Conservation (phyloP, 2,797 vertebrate species). For the Bradypus variegatus region DNA sequence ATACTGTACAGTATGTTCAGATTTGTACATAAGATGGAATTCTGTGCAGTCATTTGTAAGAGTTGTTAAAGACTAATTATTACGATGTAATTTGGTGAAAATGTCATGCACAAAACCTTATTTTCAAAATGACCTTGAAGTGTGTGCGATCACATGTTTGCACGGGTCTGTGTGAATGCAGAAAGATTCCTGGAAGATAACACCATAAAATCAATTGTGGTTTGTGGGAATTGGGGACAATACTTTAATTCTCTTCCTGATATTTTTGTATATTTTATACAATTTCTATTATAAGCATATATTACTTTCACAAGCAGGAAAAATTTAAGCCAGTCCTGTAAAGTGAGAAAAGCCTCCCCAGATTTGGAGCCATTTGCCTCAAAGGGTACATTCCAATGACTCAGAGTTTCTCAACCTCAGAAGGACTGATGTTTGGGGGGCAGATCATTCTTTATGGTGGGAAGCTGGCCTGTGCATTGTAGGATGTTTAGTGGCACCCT, state of each 20-base stretch:
- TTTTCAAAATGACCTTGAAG: neutral
- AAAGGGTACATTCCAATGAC: fast-evolving
- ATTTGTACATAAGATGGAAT: neutral
- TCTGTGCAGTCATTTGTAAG: neutral
- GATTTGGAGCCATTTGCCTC: neutral
- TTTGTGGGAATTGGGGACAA: neutral
- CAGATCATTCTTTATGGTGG: neutral
- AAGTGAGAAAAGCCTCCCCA: neutral
- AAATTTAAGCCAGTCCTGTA: neutral
- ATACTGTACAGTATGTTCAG: fast-evolving
- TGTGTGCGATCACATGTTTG: neutral
- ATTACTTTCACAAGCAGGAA: neutral
- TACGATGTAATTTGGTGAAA: neutral
- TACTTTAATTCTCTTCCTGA: neutral
- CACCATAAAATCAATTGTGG: neutral
- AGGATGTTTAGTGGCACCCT: too few species aligned
- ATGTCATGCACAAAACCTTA: neutral
- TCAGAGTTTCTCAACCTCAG: neutral
- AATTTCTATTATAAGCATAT: neutral
- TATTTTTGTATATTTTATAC: neutral
- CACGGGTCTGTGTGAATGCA: fast-evolving
- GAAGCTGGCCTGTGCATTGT: fast-evolving
- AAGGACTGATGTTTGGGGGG: fast-evolving
- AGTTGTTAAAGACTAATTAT: neutral
- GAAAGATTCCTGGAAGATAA: neutral